These are phyloP conservation scores for Equus quagga DNA, from an alignment of 2,113 vertebrate genomes.

Conservation along the genomic window DNA sequence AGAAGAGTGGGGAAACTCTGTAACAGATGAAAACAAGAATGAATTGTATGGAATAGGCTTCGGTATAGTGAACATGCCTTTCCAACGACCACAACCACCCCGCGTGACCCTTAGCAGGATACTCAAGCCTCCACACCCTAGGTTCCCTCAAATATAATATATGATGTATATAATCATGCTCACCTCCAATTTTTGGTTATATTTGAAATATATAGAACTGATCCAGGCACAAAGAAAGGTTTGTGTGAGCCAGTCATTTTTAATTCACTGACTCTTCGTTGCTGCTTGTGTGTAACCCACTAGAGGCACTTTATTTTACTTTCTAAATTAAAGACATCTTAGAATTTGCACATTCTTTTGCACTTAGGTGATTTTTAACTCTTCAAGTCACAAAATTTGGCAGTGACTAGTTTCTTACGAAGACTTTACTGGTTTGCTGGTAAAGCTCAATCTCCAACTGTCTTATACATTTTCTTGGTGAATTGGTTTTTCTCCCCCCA, in stretches of 20 bases:
- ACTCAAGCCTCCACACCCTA: neutral
- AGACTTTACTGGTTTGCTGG: neutral
- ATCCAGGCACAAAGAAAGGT: neutral
- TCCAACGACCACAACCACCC: neutral
- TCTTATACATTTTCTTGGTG: conserved; percentile 42
- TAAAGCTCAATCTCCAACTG: conserved; percentile 38
- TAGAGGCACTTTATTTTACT: conserved; percentile 6
- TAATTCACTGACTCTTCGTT: neutral
- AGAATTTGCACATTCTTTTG: conserved; percentile 38
- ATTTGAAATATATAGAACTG: conserved; percentile 1
- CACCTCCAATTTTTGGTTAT: neutral
- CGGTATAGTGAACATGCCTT: neutral
- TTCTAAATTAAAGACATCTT: conserved; percentile 37
- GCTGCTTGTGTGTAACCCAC: neutral
- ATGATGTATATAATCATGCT: neutral
- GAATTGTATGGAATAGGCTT: neutral
- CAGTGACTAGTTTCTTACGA: conserved; percentile 36
- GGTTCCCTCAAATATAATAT: neutral
- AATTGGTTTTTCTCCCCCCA: neutral
- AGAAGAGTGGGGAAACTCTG: neutral
- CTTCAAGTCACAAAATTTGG: conserved; percentile 39
- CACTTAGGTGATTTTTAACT: conserved; percentile 58
- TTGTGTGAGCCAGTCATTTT: neutral
- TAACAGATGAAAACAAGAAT: neutral
- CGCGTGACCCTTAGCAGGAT: neutral